Evolutionary conservation across 2,888 invertebrate species (phyloP).

Genomic region (Ypsolopha sequella): DNA sequence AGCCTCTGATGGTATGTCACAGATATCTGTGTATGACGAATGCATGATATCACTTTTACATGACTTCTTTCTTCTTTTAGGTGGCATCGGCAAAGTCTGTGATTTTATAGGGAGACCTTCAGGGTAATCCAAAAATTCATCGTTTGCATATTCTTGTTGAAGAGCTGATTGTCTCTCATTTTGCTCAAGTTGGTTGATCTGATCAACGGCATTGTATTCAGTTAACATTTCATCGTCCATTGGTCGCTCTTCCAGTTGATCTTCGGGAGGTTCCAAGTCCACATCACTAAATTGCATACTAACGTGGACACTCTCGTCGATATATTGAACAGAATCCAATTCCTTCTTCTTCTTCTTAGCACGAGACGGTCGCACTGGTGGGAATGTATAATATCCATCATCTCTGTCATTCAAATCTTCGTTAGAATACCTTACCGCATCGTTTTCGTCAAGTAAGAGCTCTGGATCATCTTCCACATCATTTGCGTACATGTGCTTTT

Average conservation of each 20-base stretch:
- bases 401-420: slow-evolving; percentile 61
- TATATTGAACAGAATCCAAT: slow-evolving; percentile 45
- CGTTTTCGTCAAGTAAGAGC: slow-evolving; percentile 42
- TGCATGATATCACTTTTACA: slow-evolving; percentile 36
- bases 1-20: slow-evolving; percentile 26
- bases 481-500: slow-evolving; percentile 44
- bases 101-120: slow-evolving; percentile 55
- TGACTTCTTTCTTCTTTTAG: slow-evolving; percentile 48
- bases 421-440: slow-evolving; percentile 41
- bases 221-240: slow-evolving; percentile 27
- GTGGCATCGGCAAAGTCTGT: slow-evolving; percentile 60
- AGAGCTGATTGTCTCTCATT: slow-evolving; percentile 21
- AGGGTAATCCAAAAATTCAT: slow-evolving; percentile 67
- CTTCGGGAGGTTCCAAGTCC: slow-evolving; percentile 57
- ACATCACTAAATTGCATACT: slow-evolving; percentile 59
- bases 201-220: slow-evolving; percentile 35
- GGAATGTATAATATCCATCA: slow-evolving; percentile 66
- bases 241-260: slow-evolving; percentile 42
- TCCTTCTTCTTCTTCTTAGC: slow-evolving; percentile 63
- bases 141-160: slow-evolving; percentile 53
- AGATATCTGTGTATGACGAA: slow-evolving; percentile 50
- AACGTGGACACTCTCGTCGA: slow-evolving; percentile 51
- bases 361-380: slow-evolving; percentile 69
- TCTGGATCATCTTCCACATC: slow-evolving; percentile 42
- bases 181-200: slow-evolving; percentile 28